Base-by-base conservation (phyloP, 1,140 invertebrate genomes). In the Macrotrachela quadricornifera region DNA sequence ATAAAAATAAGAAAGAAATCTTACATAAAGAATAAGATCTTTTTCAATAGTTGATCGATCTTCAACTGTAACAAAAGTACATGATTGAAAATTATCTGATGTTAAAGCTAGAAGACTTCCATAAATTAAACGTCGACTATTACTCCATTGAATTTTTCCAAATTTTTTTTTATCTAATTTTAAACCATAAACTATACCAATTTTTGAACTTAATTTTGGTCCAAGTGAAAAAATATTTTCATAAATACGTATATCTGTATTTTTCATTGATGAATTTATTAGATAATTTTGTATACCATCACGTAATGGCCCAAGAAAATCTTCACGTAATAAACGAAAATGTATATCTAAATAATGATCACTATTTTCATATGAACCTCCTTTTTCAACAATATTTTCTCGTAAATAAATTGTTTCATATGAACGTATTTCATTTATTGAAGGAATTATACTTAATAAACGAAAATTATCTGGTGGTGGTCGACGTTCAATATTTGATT, bases 261-360 rank as follows among this genome's bases (percentile, higher is more conserved):
- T n/a, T n/a, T n/a, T n/a, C n/a, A n/a, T n/a, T n/a, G n/a, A n/a
- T n/a, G n/a, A n/a, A n/a, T n/a, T n/a, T n/a, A n/a, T n/a, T n/a
- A n/a, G n/a, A n/a, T n/a, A n/a, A n/a, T n/a, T n/a, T n/a, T n/a
- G n/a, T n/a, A 73, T 63, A 38, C 69, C 71, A 15, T 65, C 56
- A 49, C 70, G 51, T 14, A 74, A 52, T n/a, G 71, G 67, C 13
- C 59, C 53, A 43, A 71, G 54, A 42, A 71, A 68, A 58, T 85
- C 82, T 69, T 85, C 81, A 12, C 79, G 63, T 17, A 85, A 63
- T 3, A 84, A 65, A 12, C 79, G 66, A 60, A 81, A 82, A 58
- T 85, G 82, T 18, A 40, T 53, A 59, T 83, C 80, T 12, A 86
- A 64, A 61, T 86, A 86, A 58, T 82, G 75, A 36, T 80, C 71